A percentile compares a stretch with the other conserved stretches of the same genome.
These are phyloP conservation scores for Raja brachyura DNA, from an alignment of 2,113 vertebrate genomes.

Conservation along the genomic window DNA sequence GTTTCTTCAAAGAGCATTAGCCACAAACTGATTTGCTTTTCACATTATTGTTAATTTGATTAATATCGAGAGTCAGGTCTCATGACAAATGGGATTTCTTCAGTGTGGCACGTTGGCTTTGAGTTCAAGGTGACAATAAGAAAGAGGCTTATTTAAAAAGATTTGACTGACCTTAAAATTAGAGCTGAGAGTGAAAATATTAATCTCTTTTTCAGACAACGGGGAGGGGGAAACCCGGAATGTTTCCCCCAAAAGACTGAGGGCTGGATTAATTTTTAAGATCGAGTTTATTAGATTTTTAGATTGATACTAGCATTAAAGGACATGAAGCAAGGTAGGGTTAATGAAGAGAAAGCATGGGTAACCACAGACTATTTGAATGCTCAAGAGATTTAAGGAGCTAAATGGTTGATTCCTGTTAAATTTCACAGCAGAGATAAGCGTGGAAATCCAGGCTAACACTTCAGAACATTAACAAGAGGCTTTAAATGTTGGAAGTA, in stretches of 20 bases:
- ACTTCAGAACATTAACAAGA: no score
- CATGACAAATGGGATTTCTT: constrained; percentile 18
- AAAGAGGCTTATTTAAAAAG: neutral
- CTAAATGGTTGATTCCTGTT: neutral
- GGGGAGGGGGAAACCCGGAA: neutral
- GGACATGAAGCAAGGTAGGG: neutral
- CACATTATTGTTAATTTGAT: constrained; percentile 33
- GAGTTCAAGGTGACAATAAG: constrained; percentile 18
- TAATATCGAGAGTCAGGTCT: constrained; percentile 14
- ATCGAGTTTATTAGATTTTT: neutral
- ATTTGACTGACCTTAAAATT: neutral
- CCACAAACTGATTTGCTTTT: constrained; percentile 28
- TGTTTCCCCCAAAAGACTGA: neutral
- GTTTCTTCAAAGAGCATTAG: neutral
- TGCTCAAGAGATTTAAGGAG: neutral
- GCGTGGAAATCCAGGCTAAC: no score
- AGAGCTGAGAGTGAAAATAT: neutral
- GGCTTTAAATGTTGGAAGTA: no score
- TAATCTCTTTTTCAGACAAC: neutral
- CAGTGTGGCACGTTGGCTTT: neutral
- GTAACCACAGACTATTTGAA: neutral
- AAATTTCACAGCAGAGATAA: no score
- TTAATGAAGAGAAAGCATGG: neutral
- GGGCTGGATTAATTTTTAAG: neutral
- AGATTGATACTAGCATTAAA: neutral